Evolutionary conservation across 2,888 invertebrate genomes (phyloP).

Genomic region (Lissonota sp.): DNA sequence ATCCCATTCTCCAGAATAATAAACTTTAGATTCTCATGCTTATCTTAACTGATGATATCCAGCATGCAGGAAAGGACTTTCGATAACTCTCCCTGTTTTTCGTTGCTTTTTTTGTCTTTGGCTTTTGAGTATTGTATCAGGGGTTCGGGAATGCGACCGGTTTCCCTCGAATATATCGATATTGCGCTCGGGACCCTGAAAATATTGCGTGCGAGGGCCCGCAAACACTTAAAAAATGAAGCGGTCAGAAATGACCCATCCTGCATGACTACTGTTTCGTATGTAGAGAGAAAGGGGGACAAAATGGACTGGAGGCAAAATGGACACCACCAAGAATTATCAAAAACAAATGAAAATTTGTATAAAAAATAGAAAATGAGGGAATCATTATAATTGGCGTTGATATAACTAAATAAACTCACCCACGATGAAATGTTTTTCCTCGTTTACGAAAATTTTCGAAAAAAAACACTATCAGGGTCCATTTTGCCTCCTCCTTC

Average conservation of each 20-base stretch:
- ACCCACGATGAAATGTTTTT: too few species aligned
- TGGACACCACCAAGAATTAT: too few species aligned
- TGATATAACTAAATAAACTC: too few species aligned
- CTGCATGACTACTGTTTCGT: slow-evolving; percentile 19
- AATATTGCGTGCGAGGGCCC: slow-evolving; percentile 30
- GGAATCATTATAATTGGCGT: too few species aligned
- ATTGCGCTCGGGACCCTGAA: slow-evolving; percentile 15
- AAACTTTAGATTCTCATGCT: background rate
- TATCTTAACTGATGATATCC: slow-evolving; percentile 4
- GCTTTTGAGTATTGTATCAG: too few species aligned
- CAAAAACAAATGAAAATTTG: too few species aligned
- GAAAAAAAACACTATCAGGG: too few species aligned
- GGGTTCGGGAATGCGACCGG: slow-evolving; percentile 45
- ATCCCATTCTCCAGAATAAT: background rate
- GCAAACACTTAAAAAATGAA: slow-evolving; percentile 51
- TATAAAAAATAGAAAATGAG: too few species aligned
- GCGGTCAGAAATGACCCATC: slow-evolving; percentile 24
- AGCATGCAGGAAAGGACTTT: slow-evolving; percentile 10
- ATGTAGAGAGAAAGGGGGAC: background rate
- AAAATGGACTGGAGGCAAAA: too few species aligned
- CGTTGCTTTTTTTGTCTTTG: too few species aligned
- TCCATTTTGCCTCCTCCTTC: too few species aligned
- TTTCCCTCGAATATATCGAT: slow-evolving; percentile 8
- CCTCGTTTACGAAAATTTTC: too few species aligned
- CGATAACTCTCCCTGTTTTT: slow-evolving; percentile 18